Percentiles rank a stretch among this genome's conserved stretches.
Conservation (phyloP, 2,113 vertebrate genomes). For the Mesembrinibis cayennensis region DNA sequence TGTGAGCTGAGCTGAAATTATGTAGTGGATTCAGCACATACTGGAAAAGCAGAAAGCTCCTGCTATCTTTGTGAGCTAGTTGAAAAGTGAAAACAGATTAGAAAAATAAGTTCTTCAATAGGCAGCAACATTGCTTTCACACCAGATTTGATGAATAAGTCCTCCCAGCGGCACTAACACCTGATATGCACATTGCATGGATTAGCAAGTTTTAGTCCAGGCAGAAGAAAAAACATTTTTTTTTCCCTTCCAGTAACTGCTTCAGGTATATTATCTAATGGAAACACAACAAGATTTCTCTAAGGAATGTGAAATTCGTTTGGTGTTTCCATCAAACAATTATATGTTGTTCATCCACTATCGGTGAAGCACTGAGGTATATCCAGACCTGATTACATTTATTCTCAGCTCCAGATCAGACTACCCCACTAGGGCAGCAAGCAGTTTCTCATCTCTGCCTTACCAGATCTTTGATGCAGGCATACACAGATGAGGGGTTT, state of each 20-base stretch:
- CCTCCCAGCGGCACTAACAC: conserved; percentile 39
- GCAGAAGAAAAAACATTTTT: neutral
- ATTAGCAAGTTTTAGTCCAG: conserved; percentile 51
- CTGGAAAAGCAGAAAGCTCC: conserved; percentile 31
- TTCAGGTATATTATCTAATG: conserved; percentile 58
- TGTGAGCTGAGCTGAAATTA: conserved; percentile 45
- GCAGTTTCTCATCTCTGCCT: neutral
- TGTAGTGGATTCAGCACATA: conserved; percentile 36
- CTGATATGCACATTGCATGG: conserved; percentile 43
- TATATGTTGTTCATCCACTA: conserved; percentile 34
- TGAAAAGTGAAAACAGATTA: conserved; percentile 55
- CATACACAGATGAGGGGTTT: neutral
- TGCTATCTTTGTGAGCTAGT: conserved; percentile 52
- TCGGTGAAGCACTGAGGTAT: conserved; percentile 37
- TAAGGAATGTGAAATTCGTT: conserved; percentile 51
- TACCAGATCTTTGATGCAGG: neutral
- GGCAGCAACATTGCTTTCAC: conserved; percentile 40
- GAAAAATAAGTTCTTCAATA: conserved; percentile 60
- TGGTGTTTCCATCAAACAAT: conserved; percentile 62
- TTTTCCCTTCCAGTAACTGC: conserved; percentile 8
- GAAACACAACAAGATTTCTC: conserved; percentile 67
- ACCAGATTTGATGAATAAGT: conserved; percentile 52
- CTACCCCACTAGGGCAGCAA: neutral
- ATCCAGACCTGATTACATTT: conserved; percentile 44
- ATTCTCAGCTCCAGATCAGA: conserved; percentile 38